phyloP scores from a whole-genome alignment of 2,888 invertebrate genomes.

The Sisyra nigra region DNA sequence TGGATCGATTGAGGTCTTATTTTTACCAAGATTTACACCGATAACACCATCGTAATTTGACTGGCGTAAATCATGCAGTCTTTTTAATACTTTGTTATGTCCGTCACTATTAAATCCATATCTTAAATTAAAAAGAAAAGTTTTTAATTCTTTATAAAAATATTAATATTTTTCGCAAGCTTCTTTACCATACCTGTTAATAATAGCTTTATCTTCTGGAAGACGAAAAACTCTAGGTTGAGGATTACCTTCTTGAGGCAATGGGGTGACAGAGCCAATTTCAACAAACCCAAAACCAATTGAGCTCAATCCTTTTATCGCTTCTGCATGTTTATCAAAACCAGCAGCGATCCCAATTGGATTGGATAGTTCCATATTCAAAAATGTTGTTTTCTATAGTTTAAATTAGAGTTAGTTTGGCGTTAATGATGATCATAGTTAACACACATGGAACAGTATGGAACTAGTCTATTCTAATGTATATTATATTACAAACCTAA shows the following conservation, averaged over 20 bases:
- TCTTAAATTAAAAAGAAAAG: slow-evolving; percentile 26
- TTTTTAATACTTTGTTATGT: slow-evolving; percentile 53
- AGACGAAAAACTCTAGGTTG: slow-evolving; percentile 87
- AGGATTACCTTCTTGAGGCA: slow-evolving; percentile 84
- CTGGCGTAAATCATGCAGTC: slow-evolving; percentile 40
- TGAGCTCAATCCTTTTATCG: slow-evolving; percentile 59
- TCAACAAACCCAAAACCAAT: slow-evolving; percentile 93
- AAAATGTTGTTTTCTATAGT: slow-evolving; percentile 49
- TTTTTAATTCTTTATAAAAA: too few species aligned
- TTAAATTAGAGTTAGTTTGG: slow-evolving; percentile 3
- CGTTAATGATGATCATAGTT: too few species aligned
- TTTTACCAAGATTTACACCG: slow-evolving; percentile 94
- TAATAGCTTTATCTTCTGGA: slow-evolving; percentile 68
- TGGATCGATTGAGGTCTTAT: slow-evolving; percentile 65
- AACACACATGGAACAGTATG: too few species aligned
- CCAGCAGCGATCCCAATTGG: slow-evolving; percentile 98
- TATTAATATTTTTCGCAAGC: too few species aligned
- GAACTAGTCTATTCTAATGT: too few species aligned
- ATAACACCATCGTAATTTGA: slow-evolving; percentile 43
- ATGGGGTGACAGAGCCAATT: slow-evolving; percentile 89
- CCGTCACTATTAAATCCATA: slow-evolving; percentile 96
- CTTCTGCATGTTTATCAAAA: slow-evolving; percentile 95
- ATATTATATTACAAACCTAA: too few species aligned
- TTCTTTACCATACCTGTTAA: slow-evolving; percentile 61
- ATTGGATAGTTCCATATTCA: slow-evolving; percentile 59